phyloP scores from a whole-genome alignment of 2,888 invertebrate species.

The Peribatodes rhomboidaria region DNA sequence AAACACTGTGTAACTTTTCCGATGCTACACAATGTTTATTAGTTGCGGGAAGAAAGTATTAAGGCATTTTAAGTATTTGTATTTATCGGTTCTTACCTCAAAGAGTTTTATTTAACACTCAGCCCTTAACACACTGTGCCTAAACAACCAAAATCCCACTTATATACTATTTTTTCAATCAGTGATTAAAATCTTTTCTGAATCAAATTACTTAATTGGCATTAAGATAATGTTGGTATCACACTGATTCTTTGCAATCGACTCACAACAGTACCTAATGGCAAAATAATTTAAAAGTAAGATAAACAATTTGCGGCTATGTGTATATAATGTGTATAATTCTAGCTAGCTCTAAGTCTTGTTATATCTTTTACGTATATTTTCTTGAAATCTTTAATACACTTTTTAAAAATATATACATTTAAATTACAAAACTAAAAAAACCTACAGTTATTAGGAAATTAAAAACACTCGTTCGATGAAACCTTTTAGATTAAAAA shows the following conservation, averaged over 20 bases:
- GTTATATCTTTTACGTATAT: too few relatives aligned
- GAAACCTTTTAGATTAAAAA: too few relatives aligned
- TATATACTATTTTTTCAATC: conserved; percentile 21
- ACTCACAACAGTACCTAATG: background rate
- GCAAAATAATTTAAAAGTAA: background rate
- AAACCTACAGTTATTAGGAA: too few relatives aligned
- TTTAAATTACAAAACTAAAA: too few relatives aligned
- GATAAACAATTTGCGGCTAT: background rate
- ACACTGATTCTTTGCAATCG: conserved; percentile 6
- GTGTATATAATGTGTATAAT: too few relatives aligned
- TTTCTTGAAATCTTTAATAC: too few relatives aligned
- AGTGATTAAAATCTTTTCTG: conserved; percentile 13
- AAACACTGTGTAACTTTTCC: too few relatives aligned
- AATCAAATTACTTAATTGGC: conserved; percentile 16
- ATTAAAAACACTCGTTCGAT: too few relatives aligned
- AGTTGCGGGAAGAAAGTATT: background rate
- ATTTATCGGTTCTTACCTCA: conserved; percentile 16
- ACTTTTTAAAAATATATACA: too few relatives aligned
- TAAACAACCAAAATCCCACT: background rate
- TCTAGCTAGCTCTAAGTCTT: too few relatives aligned
- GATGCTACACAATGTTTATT: too few relatives aligned
- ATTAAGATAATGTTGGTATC: conserved; percentile 10
- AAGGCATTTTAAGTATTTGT: background rate
- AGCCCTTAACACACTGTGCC: background rate
- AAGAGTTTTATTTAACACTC: background rate